These are phyloP conservation scores for Phodopus roborovskii DNA, from an alignment of 2,113 vertebrate species.

Conservation along the genomic window DNA sequence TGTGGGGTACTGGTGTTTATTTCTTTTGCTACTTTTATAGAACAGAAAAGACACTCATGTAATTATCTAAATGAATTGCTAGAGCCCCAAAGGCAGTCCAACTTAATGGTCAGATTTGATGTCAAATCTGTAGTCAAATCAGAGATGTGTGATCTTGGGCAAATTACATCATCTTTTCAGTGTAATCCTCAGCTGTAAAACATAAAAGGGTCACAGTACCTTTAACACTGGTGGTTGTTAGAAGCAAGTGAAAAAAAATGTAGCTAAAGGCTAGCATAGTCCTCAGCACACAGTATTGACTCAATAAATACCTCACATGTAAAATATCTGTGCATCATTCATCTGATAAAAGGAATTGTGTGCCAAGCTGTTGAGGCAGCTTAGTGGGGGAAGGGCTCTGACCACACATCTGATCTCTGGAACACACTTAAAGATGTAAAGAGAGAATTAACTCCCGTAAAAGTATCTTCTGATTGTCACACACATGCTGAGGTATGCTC, in stretches of 20 bases:
- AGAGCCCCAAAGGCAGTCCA: background rate
- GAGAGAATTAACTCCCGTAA: background rate
- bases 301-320: background rate
- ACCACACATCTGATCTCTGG: background rate
- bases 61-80: slow-evolving; percentile 53
- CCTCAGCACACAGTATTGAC: background rate
- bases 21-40: slow-evolving; percentile 7
- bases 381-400: background rate
- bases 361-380: background rate
- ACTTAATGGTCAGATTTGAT: background rate
- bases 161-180: slow-evolving; percentile 6
- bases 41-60: slow-evolving; percentile 1
- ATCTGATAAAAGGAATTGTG: background rate
- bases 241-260: background rate
- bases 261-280: background rate
- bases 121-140: background rate
- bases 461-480: background rate
- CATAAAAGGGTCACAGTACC: background rate
- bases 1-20: background rate
- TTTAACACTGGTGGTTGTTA: background rate
- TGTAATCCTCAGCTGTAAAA: slow-evolving; percentile 39
- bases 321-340: background rate
- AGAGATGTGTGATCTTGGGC: background rate
- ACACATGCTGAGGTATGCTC: background rate
- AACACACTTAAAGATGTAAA: background rate